Evolutionary conservation across 2,113 vertebrate species (phyloP), one percentile per base, ranked within the genome.

Genomic region (Ifrita kowaldi): DNA sequence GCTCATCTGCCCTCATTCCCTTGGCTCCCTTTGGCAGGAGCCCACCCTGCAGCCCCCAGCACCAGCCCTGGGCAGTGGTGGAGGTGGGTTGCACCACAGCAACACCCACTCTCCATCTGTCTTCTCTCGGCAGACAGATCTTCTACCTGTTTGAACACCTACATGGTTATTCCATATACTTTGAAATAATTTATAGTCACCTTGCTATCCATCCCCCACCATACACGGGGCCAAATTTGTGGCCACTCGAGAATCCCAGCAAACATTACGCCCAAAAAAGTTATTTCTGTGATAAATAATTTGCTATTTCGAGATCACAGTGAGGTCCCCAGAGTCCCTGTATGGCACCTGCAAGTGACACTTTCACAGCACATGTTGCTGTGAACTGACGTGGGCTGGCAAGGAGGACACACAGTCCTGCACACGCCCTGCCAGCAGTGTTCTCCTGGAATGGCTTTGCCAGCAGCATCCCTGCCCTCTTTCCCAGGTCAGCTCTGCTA

Each of bases 171-270:
- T 75, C 32, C 32, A 62, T 3, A 20, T 26, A 9, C 23, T 78
- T 49, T 37, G 42, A 74, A 75, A 67, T 19, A 39, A 75, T 13
- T 33, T 1, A 8, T 7, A 41, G 8, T 50, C 12, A 15, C 68
- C 24, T 65, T 56, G 11, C 24, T 17, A 17, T 41, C n/a, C 59
- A 37, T 37, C 19, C 41, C 27, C 15, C 26, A 30, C 69, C 1
- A 1, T 10, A 10, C 70, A 46, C 0, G 0, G 79, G 28, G 47
- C 19, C 32, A 85, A 46, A 70, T 55, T 1, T 71, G 28, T 32
- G n/a, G 64, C n/a, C 52, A 15, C 55, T 49, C 0, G 4, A 63
- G 47, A 23, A 79, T 75, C 37, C 42, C 69, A 69, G 81, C 26
- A 92, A n/a, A 67, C 4, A 24, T 71, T 67, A 75, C 1, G 7